These are phyloP conservation scores for Argyra leucocephala DNA, from an alignment of 2,888 invertebrate genomes.

Conservation along the genomic window DNA sequence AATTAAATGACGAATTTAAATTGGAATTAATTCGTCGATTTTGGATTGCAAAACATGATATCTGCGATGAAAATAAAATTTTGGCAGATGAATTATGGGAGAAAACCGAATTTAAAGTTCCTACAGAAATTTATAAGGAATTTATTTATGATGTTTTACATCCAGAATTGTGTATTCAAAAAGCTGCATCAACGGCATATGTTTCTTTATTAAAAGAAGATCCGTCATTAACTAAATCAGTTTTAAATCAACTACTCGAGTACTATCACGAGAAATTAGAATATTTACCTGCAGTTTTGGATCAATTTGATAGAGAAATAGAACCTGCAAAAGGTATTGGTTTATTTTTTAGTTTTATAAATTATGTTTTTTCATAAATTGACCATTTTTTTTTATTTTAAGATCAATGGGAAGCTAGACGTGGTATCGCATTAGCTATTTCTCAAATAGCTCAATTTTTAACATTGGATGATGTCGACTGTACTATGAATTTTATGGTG, in stretches of 20 bases:
- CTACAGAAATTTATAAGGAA: conserved; percentile 42
- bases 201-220: conserved; percentile 56
- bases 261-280: conserved; percentile 68
- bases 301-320: conserved; percentile 84
- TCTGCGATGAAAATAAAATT: conserved; percentile 60
- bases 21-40: conserved; percentile 60
- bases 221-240: conserved; percentile 46
- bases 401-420: conserved; percentile 84
- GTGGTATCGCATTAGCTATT: conserved; percentile 79
- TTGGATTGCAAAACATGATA: conserved; percentile 77
- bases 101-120: conserved; percentile 46
- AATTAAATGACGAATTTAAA: conserved; percentile 50
- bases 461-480: conserved; percentile 53
- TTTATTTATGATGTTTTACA: conserved; percentile 64
- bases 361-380: not conserved
- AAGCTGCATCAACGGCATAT: conserved; percentile 71
- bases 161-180: conserved; percentile 71
- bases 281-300: conserved; percentile 75
- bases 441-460: conserved; percentile 61
- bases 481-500: conserved; percentile 77
- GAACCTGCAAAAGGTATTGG: conserved; percentile 51
- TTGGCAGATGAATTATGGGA: conserved; percentile 58
- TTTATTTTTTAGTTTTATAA: not conserved
- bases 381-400: conserved; percentile 36
- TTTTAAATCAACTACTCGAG: conserved; percentile 57